Evolutionary conservation across 2,113 vertebrate genomes (phyloP).

Genomic region (Rostratula benghalensis): DNA sequence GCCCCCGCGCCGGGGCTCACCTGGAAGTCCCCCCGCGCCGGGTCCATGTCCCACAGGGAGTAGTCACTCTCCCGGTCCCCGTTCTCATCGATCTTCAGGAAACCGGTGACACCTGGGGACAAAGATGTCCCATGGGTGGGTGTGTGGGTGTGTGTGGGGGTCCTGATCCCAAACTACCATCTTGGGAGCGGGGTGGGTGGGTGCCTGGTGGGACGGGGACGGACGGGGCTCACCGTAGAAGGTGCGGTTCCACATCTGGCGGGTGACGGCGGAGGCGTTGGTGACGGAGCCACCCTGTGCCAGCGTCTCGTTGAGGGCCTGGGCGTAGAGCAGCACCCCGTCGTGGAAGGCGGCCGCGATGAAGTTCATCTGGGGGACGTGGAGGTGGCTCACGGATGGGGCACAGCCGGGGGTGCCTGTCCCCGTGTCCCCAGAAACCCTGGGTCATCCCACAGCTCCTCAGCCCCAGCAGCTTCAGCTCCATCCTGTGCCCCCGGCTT

Average conservation of each 20-base stretch:
- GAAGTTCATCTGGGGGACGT: conserved; percentile 69
- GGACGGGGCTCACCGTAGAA: conserved; percentile 63
- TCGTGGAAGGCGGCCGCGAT: conserved; percentile 78
- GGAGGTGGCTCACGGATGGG: accelerated
- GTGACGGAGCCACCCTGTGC: conserved; percentile 52
- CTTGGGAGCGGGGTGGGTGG: not conserved
- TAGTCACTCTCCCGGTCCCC: conserved; percentile 90
- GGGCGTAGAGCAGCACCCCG: conserved; percentile 74
- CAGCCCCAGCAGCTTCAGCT: not conserved
- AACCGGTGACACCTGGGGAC: conserved; percentile 82
- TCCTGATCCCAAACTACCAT: not conserved
- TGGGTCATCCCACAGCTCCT: not conserved
- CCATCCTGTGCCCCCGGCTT: not conserved
- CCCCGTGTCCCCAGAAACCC: not conserved
- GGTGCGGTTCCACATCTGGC: conserved; percentile 78
- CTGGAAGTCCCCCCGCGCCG: conserved; percentile 78
- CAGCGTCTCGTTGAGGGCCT: conserved; percentile 74
- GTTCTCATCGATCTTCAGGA: conserved; percentile 82
- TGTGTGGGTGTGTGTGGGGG: too few relatives aligned
- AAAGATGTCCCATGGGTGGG: too few relatives aligned
- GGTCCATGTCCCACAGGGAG: conserved; percentile 90
- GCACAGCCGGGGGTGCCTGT: accelerated
- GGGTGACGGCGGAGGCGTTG: conserved; percentile 62
- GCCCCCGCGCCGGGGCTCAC: not conserved
- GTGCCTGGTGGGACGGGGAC: accelerated